Percentiles rank a stretch among this genome's conserved stretches.
Evolutionary conservation across 2,888 invertebrate species (phyloP).

Genomic region (Stenodera caucasica): DNA sequence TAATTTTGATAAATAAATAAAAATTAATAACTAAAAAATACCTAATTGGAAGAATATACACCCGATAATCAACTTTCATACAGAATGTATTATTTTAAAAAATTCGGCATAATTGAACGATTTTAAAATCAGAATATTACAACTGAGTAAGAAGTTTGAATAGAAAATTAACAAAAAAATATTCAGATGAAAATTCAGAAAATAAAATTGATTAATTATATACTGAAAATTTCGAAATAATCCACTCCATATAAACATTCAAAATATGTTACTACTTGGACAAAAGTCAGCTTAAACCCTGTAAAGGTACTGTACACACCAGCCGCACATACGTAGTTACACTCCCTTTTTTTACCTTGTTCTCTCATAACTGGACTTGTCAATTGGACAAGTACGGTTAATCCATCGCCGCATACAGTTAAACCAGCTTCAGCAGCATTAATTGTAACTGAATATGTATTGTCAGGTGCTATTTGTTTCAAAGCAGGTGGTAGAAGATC

Average conservation of each 20-base stretch:
- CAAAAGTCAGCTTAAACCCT: constrained; percentile 53
- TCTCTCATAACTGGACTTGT: constrained; percentile 94
- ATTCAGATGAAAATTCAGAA: constrained; percentile 4
- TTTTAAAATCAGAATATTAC: neutral
- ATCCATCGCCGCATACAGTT: constrained; percentile 75
- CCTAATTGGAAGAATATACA: neutral
- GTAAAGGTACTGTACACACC: constrained; percentile 51
- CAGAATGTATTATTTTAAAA: neutral
- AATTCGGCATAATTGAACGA: neutral
- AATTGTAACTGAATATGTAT: constrained; percentile 81
- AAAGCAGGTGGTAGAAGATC: constrained; percentile 82
- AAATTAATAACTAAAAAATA: constrained; percentile 7
- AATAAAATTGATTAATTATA: neutral
- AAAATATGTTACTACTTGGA: constrained; percentile 5
- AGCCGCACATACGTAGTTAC: constrained; percentile 27
- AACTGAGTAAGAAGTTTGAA: neutral
- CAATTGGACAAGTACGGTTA: constrained; percentile 83
- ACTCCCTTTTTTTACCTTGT: constrained; percentile 59
- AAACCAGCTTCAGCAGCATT: constrained; percentile 85
- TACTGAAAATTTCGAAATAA: neutral
- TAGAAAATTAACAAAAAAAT: constrained; percentile 7
- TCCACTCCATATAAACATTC: constrained; percentile 5
- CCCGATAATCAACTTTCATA: constrained; percentile 2
- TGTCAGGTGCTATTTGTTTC: constrained; percentile 69
- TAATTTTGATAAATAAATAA: constrained; percentile 7